phyloP scores from a whole-genome alignment of 2,888 invertebrate genomes.

The Agonopterix arenella region DNA sequence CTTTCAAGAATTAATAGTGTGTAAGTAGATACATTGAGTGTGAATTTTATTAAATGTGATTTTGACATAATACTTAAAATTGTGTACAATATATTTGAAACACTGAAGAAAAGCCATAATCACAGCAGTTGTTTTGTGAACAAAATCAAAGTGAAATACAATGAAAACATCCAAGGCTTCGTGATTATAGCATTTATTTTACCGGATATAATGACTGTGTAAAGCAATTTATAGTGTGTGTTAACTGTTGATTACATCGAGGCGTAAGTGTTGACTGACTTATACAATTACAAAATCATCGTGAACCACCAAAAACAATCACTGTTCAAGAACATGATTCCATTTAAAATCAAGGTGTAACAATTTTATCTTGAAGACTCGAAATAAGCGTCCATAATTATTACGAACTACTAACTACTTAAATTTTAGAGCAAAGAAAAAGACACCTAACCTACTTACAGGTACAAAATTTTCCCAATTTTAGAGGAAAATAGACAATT shows the following conservation, averaged over 20 bases:
- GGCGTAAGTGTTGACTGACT: conserved; percentile 65
- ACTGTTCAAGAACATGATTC: too few relatives aligned
- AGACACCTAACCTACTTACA: too few relatives aligned
- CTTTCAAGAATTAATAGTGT: conserved; percentile 20
- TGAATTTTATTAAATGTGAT: conserved; percentile 39
- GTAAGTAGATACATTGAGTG: conserved; percentile 45
- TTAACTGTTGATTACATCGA: conserved; percentile 52
- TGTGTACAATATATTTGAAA: conserved; percentile 19
- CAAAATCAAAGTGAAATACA: conserved; percentile 17
- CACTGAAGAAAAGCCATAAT: conserved; percentile 26
- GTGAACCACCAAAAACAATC: not conserved
- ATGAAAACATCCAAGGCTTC: not conserved
- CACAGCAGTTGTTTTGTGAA: conserved; percentile 28
- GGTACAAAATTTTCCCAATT: too few relatives aligned
- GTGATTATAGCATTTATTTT: conserved; percentile 22
- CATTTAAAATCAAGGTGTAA: too few relatives aligned
- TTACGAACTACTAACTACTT: too few relatives aligned
- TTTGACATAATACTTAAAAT: conserved; percentile 22
- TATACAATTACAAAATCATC: conserved; percentile 2
- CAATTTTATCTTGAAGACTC: not conserved
- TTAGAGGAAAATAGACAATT: too few relatives aligned
- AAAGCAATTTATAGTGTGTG: conserved; percentile 54
- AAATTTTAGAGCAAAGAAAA: too few relatives aligned
- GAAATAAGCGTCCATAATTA: too few relatives aligned
- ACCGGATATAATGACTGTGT: conserved; percentile 50